These are phyloP conservation scores for Falco cherrug DNA, from an alignment of 2,797 vertebrate genomes.

Conservation along the genomic window DNA sequence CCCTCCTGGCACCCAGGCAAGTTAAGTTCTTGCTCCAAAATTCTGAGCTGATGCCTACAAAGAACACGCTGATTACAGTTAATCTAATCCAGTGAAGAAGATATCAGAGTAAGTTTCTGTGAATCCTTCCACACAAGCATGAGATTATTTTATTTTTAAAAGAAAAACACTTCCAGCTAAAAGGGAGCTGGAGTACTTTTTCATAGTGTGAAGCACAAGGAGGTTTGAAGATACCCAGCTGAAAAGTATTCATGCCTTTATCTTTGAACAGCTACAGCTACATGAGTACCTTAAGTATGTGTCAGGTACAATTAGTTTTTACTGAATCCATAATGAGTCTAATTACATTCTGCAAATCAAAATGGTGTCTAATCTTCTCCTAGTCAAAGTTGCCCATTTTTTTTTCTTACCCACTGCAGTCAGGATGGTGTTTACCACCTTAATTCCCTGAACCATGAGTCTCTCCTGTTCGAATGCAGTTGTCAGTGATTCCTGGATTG, in stretches of 20 bases:
- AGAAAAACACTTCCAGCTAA: background rate
- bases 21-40: background rate
- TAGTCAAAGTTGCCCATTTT: background rate
- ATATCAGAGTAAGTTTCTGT: background rate
- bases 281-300: background rate
- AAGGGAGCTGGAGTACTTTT: background rate
- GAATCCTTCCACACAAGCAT: background rate
- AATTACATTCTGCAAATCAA: conserved; percentile 22
- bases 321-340: conserved; percentile 32
- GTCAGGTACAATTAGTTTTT: conserved; percentile 2
- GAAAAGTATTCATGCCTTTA: background rate
- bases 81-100: background rate
- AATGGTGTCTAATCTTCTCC: background rate
- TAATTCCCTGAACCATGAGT: background rate
- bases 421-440: background rate
- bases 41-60: background rate
- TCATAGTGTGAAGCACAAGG: background rate
- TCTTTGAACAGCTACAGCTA: background rate
- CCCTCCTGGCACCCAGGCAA: background rate
- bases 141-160: background rate
- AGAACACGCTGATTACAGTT: background rate
- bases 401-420: background rate
- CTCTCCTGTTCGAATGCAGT: background rate
- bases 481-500: background rate
- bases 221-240: background rate